phyloP scores from a whole-genome alignment of 2,888 invertebrate genomes.

The Clistopyga incitator region DNA sequence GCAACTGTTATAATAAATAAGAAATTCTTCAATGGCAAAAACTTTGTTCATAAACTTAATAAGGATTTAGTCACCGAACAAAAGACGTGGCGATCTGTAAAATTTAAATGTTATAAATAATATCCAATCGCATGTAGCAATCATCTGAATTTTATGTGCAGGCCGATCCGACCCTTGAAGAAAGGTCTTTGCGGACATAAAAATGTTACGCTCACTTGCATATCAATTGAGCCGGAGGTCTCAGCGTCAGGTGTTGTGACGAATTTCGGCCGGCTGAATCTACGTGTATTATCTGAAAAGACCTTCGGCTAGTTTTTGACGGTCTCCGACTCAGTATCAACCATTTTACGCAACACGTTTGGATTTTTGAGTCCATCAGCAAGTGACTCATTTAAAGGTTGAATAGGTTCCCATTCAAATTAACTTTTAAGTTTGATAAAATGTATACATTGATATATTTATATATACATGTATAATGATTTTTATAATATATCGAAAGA shows the following conservation, averaged over 20 bases:
- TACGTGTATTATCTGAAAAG: slow-evolving; percentile 20
- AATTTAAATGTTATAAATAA: background rate
- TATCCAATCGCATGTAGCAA: background rate
- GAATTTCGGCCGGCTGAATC: slow-evolving; percentile 16
- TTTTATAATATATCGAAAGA: too few species aligned
- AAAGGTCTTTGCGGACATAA: slow-evolving; percentile 70
- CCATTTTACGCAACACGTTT: too few species aligned
- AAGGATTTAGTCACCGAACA: background rate
- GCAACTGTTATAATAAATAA: too few species aligned
- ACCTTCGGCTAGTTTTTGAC: slow-evolving; percentile 38
- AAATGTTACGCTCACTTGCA: slow-evolving; percentile 66
- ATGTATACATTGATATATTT: too few species aligned
- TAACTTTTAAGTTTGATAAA: too few species aligned
- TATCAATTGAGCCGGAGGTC: slow-evolving; percentile 66
- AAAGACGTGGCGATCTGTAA: background rate
- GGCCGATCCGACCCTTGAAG: slow-evolving; percentile 70
- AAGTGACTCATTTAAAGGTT: too few species aligned
- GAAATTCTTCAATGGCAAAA: too few species aligned
- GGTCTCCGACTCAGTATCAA: background rate
- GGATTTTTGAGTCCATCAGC: too few species aligned
- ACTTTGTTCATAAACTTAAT: background rate
- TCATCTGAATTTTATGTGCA: background rate
- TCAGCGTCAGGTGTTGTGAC: slow-evolving; percentile 44
- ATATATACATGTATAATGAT: too few species aligned
- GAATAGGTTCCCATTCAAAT: too few species aligned